These are phyloP conservation scores for Allophyes oxyacanthae DNA, from an alignment of 2,888 invertebrate genomes.

Conservation along the genomic window DNA sequence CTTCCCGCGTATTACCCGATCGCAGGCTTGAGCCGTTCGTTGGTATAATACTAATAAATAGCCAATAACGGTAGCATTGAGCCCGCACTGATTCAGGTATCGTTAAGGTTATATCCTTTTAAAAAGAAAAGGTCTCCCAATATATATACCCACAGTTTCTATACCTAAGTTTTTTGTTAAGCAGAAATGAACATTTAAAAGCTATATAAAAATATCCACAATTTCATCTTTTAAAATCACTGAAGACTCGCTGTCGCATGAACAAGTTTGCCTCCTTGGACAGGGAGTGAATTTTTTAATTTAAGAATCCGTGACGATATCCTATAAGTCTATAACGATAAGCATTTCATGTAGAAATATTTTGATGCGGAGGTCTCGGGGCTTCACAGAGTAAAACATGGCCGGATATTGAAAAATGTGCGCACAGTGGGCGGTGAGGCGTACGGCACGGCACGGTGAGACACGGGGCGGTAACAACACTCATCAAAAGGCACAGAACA, in stretches of 20 bases:
- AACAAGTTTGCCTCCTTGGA: constrained; percentile 4
- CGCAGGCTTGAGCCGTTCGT: constrained; percentile 18
- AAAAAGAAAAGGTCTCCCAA: constrained; percentile 10
- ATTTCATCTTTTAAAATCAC: too few relatives aligned
- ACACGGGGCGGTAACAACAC: too few relatives aligned
- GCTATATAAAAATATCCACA: too few relatives aligned
- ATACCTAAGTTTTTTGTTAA: too few relatives aligned
- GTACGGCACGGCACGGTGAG: too few relatives aligned
- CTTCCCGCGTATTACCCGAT: constrained; percentile 24
- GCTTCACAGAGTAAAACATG: constrained; percentile 5
- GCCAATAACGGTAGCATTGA: constrained; percentile 43
- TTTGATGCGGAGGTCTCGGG: constrained; percentile 17
- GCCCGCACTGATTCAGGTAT: constrained; percentile 28
- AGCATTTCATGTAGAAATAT: constrained; percentile 25
- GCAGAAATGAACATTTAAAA: too few relatives aligned
- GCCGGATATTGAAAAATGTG: constrained; percentile 54
- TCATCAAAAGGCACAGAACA: constrained; percentile 1
- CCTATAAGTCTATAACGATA: constrained; percentile 34
- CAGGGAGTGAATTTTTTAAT: constrained; percentile 15
- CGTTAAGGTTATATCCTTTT: constrained; percentile 1
- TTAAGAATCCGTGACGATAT: constrained; percentile 20
- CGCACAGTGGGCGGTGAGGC: not conserved
- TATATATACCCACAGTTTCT: not conserved
- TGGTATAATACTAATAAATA: constrained; percentile 38
- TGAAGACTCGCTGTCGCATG: constrained; percentile 7